Conservation (phyloP, 2,113 vertebrate genomes). For the Tamias sibiricus region DNA sequence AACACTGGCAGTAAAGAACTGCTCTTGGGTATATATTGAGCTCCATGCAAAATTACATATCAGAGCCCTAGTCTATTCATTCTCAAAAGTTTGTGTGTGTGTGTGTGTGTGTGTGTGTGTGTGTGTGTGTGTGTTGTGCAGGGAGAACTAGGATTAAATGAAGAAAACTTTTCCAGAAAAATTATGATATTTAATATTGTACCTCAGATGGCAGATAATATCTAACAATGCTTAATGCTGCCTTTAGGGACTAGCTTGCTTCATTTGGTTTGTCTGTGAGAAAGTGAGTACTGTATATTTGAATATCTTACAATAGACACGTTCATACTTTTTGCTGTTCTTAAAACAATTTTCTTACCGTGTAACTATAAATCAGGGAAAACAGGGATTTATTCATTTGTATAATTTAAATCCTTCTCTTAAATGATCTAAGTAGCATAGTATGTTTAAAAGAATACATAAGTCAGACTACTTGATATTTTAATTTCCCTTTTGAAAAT, state of each 20-base stretch:
- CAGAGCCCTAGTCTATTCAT: background rate
- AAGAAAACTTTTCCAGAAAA: background rate
- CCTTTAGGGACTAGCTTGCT: background rate
- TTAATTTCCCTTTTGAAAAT: slow-evolving; percentile 17
- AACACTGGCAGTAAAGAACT: background rate
- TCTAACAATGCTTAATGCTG: background rate
- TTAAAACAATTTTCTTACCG: background rate
- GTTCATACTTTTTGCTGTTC: background rate
- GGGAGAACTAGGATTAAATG: background rate
- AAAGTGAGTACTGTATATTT: background rate
- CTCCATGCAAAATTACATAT: background rate
- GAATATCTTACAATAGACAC: background rate
- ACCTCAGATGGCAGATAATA: background rate
- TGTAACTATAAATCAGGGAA: background rate
- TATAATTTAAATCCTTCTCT: background rate
- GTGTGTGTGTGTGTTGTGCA: background rate
- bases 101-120: too few relatives aligned
- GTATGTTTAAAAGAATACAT: background rate
- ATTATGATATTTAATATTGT: slow-evolving; percentile 7
- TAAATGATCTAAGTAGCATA: background rate
- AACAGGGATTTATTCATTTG: background rate
- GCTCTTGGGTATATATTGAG: background rate
- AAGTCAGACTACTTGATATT: background rate
- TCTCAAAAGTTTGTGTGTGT: background rate
- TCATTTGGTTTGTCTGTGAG: background rate